Conservation (phyloP, 2,888 invertebrate genomes). For the Lumbricus terrestris region DNA sequence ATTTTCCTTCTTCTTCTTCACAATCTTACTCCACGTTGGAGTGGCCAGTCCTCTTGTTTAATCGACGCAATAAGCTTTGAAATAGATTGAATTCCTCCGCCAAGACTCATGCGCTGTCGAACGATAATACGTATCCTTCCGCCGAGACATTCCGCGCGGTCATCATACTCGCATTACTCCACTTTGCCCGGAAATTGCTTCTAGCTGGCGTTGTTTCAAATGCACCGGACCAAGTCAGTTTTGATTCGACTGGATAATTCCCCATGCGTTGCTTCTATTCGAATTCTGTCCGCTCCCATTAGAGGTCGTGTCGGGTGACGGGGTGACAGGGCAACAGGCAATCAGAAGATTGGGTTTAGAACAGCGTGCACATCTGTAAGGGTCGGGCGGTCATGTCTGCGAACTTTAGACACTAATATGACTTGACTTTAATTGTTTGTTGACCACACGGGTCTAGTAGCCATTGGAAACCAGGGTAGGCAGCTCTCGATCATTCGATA, state of each 20-base stretch:
- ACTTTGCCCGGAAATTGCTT: neutral
- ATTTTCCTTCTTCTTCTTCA: neutral
- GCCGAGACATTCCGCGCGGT: neutral
- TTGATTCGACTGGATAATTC: neutral
- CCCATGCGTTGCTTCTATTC: neutral
- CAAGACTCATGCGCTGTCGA: neutral
- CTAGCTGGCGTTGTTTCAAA: neutral
- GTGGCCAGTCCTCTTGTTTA: neutral
- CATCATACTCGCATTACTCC: neutral
- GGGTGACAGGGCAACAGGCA: neutral
- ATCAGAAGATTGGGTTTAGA: neutral
- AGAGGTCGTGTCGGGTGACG: neutral
- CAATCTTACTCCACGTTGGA: neutral
- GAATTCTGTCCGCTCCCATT: neutral
- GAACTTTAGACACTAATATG: neutral
- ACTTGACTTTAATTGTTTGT: neutral
- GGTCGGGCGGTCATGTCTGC: neutral
- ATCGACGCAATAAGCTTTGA: neutral
- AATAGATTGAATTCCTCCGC: neutral
- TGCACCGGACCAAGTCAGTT: neutral
- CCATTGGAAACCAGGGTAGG: too few species aligned
- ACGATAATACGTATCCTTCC: neutral
- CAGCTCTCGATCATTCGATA: too few species aligned
- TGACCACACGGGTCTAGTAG: too few species aligned
- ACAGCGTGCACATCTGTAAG: neutral